phyloP scores from a whole-genome alignment of 2,888 invertebrate genomes.

The Cordilura impudica region DNA sequence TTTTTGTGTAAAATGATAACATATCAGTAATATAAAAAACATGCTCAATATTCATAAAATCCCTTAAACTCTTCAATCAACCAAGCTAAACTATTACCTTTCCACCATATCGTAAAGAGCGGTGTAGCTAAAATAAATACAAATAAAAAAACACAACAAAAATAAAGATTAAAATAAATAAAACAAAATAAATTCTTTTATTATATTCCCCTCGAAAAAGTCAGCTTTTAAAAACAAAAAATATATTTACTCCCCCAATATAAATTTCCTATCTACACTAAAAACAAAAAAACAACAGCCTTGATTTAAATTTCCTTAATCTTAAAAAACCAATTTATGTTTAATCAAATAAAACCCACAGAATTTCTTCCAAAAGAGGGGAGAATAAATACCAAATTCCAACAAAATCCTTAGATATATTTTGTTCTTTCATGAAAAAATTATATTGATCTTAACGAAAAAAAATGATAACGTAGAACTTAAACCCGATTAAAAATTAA shows the following conservation, averaged over 20 bases:
- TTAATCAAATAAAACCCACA: slow-evolving; percentile 17
- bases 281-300: background rate
- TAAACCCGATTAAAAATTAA: background rate
- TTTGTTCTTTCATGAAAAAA: no score
- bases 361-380: no score
- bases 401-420: no score
- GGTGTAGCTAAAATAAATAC: slow-evolving; percentile 68
- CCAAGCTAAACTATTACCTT: slow-evolving; percentile 67
- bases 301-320: background rate
- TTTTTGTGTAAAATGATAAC: background rate
- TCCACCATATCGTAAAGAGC: slow-evolving; percentile 72
- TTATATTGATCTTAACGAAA: no score
- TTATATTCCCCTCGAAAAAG: background rate
- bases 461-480: no score
- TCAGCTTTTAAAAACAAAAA: background rate
- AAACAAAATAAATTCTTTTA: background rate
- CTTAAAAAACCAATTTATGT: background rate
- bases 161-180: slow-evolving; percentile 1
- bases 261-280: no score
- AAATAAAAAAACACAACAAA: slow-evolving; percentile 22
- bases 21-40: slow-evolving; percentile 11
- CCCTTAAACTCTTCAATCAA: background rate
- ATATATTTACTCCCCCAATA: background rate
- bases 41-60: slow-evolving; percentile 13
- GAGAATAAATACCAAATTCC: no score